phyloP scores from a whole-genome alignment of 2,797 vertebrate species.

The Lacerta bilineata region DNA sequence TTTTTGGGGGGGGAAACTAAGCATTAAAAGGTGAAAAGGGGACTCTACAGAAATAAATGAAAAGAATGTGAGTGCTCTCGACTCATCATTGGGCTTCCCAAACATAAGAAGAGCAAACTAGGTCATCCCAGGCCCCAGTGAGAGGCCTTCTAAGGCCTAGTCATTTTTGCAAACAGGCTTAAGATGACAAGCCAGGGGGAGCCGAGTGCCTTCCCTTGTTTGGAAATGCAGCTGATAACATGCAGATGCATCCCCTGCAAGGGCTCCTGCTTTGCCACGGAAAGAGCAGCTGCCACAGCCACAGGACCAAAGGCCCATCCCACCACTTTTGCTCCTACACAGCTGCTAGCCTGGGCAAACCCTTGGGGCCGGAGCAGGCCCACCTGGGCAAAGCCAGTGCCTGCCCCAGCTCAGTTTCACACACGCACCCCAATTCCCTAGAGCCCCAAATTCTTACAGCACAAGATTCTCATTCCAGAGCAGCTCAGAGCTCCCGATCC shows the following conservation, averaged over 20 bases:
- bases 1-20: not conserved
- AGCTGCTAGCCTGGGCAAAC: not conserved
- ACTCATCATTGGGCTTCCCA: no score
- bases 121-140: no score
- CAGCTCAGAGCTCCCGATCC: slow-evolving; percentile 90
- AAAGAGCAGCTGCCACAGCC: not conserved
- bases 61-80: not conserved
- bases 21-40: not conserved
- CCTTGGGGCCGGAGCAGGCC: not conserved
- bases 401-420: no score
- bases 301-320: not conserved
- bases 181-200: no score
- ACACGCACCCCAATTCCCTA: not conserved
- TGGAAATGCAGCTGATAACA: no score
- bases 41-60: not conserved
- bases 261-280: no score
- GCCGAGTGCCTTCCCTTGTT: no score
- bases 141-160: no score
- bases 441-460: slow-evolving; percentile 82
- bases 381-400: no score
- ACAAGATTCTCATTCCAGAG: slow-evolving; percentile 95
- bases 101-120: no score
- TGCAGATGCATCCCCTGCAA: not conserved
- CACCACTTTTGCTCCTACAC: not conserved
- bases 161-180: not conserved